Conservation (phyloP, 2,797 vertebrate genomes). For the Hafferia zeledoni region DNA sequence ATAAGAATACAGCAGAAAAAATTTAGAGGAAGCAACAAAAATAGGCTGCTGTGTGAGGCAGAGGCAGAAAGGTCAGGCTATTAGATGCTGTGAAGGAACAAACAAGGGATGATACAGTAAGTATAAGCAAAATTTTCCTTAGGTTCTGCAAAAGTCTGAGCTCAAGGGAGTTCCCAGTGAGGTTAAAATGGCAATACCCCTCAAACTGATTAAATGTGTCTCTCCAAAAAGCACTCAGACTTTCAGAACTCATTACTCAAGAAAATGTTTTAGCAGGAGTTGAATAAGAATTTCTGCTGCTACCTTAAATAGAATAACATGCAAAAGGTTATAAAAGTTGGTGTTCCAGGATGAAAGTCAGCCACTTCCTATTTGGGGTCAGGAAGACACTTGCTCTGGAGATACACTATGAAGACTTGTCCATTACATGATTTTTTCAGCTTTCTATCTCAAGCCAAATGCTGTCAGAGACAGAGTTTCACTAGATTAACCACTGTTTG, state of each 20-base stretch:
- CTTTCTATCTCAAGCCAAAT: neutral
- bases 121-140: conserved; percentile 23
- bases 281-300: neutral
- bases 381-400: conserved; percentile 5
- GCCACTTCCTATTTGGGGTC: neutral
- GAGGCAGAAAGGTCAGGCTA: conserved; percentile 33
- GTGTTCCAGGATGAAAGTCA: conserved; percentile 20
- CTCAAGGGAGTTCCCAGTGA: neutral
- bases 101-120: neutral
- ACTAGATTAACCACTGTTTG: neutral
- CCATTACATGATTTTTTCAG: neutral
- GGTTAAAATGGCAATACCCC: conserved; percentile 2
- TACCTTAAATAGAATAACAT: neutral
- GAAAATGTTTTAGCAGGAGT: neutral
- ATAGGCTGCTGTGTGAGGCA: neutral
- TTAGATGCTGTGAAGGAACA: conserved; percentile 15
- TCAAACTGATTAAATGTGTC: neutral
- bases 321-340: conserved; percentile 17
- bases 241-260: conserved; percentile 24
- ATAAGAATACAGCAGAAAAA: neutral
- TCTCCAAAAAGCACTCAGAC: neutral
- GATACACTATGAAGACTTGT: neutral
- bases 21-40: conserved; percentile 14
- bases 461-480: neutral
- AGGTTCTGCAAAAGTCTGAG: neutral